Evolutionary conservation across 2,113 vertebrate species (phyloP), one percentile per base, ranked within the genome.

Genomic region (Polypterus bichir): DNA sequence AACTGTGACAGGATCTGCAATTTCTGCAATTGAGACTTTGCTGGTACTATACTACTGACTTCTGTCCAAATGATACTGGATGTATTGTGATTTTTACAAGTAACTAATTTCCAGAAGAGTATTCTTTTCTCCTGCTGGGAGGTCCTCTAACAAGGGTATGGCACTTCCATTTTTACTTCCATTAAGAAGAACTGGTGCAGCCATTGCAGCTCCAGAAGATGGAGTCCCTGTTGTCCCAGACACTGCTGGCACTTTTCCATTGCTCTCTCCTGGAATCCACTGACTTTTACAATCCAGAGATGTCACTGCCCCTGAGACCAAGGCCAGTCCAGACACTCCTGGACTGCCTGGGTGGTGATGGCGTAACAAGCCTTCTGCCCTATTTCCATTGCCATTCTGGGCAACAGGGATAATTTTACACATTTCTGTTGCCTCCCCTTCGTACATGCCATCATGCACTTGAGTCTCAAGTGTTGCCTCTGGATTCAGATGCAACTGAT

Each of bases 81-180:
- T 27, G 27, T 27, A 27, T 27, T 27, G 27, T 27, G 27, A 27
- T 27, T 27, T 27, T 79, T 80, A 97, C 70, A 94, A 78, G 65
- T 81, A 89, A 68, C 91, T 93, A 69, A 88, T 87, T 51, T 81
- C 82, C 57, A 88, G 68, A 0, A 77, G 66, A 9, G 68, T 75
- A 46, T 83, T 76, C 65, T 87, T 82, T 49, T 85, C 82, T 0
- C 66, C 62, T 3, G 49, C 64, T 0, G 47, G 5, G 6, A 79
- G 59, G 10, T 83, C 83, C 7, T 75, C 81, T 1, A 85, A 83
- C 0, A 86, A 71, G 4, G 77, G 64, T 51, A 88, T 71, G 9
- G 68, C 47, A 9, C 67, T 60, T 4, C 81, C 79, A 0, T 80
- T 83, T 59, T 77, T 84, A 61, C 71, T 55, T 47, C 77, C 79